Base-by-base conservation (phyloP, 2,113 vertebrate genomes). In the Zosterops hypoxanthus region DNA sequence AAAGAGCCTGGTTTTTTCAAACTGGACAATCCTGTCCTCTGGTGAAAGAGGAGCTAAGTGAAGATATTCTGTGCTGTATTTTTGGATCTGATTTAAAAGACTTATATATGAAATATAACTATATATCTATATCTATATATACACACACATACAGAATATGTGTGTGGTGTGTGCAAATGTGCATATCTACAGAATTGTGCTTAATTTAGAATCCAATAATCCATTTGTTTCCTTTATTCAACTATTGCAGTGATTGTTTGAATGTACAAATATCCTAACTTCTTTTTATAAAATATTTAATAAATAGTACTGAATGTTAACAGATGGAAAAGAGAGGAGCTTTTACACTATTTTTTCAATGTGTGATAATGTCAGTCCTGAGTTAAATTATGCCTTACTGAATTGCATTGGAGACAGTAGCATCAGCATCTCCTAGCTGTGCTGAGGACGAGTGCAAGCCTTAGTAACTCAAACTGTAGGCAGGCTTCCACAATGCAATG, bases 1-100 rank as follows among this genome's bases (percentile, higher is more conserved):
- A 99, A 97, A 97, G 98, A 99, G 33, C 98, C 98, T 69, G 99
- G 98, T 61, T 99, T 99, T 95, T 97, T 97, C 95, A 98, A 98
- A 95, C 76, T 98, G 88, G 99, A 99, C 91, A 99, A 97, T 86
- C 98, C 99, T 26, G 88, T 98, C 52, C 97, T 99, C 89, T 99
- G 99, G 99, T 99, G 98, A 99, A 97, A 78, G 82, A 87, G 87
- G 81, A 92, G 70, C 88, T 78, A 77, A 87, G 57, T 73, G 96
- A 96, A 73, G 89, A 92, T 33, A 14, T 8, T 73, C 36, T 39
- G 9, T 84, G 56, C n/a, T 73, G 41, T 81, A 25, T 75, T 96
- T 65, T 86, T 21, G 14, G 13, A 61, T 50, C 56, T 90, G 50
- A 95, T 92, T 92, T 93, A 72, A 76, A 96, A 96, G 84, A 91